Evolutionary conservation across 2,888 invertebrate genomes (phyloP), one percentile per base, ranked within the genome.

Genomic region (Meiosimyza decipiens): DNA sequence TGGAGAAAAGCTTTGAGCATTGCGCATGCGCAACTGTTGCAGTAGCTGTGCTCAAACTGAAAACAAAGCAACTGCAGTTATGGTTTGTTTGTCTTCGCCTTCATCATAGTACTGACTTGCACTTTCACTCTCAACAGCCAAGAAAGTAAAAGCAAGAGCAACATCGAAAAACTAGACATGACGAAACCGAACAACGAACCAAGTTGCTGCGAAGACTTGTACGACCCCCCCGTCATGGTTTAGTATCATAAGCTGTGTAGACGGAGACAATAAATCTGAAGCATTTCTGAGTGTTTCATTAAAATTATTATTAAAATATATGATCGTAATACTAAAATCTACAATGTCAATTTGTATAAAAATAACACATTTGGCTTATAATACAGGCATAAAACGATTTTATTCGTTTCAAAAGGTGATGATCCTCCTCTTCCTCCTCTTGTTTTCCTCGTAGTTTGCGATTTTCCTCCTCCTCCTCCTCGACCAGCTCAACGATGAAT

Each of bases 331-430:
- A 68, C 68, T 76, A 72, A 65, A 40, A 60, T 22, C 73, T 74
- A 74, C 59, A 64, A 73, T 76, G 72, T 75, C 72, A 73, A 76
- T 81, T 80, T 79, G 77, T 77, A 78, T 82, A 83, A 79, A 80
- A 79, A 80, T 84, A 86, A 86, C 84, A 86, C 86, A 86, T 86
- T 86, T 86, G 86, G 86, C 85, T 85, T 85, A 84, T 83, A 81
- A 79, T 79, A 78, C 72, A 79, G 80, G 80, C 75, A 77, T 74
- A 74, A 74, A 70, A 71, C 47, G 71, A 72, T 65, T 62, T 68
- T 22, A 40, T 66, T 55, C 54, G 72, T 57, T 72, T 77, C 74
- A 78, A 77, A 73, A 77, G 76, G 77, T 80, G 74, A 76, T 72
- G 71, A 66, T 73, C 69, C 65, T 71, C 73, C 73, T 74, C 69